phyloP scores from a whole-genome alignment of 2,797 vertebrate species.

The Falco cherrug region DNA sequence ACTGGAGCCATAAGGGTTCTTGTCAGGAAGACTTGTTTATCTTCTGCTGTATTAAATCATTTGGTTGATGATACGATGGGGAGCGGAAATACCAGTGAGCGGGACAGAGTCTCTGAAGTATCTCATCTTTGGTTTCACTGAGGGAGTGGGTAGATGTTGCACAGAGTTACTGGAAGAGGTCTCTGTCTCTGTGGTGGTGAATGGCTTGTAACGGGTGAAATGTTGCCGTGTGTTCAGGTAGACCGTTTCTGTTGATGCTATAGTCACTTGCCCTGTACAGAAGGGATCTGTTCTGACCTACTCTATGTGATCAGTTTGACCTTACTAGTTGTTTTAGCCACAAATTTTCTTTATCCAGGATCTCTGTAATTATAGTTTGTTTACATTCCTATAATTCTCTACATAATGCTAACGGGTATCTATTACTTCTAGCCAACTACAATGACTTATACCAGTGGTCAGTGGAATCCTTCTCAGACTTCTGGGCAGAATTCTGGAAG shows the following conservation, averaged over 20 bases:
- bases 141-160: neutral
- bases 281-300: no score
- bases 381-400: neutral
- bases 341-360: accelerated
- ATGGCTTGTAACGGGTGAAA: neutral
- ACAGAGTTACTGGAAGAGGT: neutral
- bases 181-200: neutral
- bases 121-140: neutral
- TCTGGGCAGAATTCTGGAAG: constrained; percentile 94
- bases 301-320: neutral
- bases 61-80: neutral
- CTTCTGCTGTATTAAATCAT: neutral
- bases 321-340: neutral
- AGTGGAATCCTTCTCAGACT: constrained; percentile 86
- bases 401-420: neutral
- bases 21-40: neutral
- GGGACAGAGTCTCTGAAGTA: neutral
- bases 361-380: neutral
- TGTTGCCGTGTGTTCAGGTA: neutral
- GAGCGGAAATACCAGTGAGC: neutral
- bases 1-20: neutral
- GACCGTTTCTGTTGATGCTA: neutral
- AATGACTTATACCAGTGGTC: constrained; percentile 94
- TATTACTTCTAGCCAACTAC: constrained; percentile 84
- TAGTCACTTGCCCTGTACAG: neutral